Evolutionary conservation across 2,113 vertebrate species (phyloP).

Genomic region (Capreolus pygargus): DNA sequence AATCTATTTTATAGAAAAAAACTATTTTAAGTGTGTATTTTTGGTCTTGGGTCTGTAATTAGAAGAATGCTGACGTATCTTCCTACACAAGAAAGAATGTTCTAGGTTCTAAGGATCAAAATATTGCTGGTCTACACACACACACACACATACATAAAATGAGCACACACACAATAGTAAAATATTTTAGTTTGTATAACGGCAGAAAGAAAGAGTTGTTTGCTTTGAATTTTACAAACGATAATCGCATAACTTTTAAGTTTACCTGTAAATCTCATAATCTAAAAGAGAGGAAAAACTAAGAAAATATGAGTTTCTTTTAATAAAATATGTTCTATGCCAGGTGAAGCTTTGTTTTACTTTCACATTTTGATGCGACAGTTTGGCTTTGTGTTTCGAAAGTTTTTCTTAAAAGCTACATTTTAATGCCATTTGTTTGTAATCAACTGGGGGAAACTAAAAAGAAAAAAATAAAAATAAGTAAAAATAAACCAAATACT

Average conservation of each 20-base stretch:
- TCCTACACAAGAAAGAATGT: slow-evolving; percentile 5
- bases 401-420: neutral
- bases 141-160: neutral
- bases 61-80: neutral
- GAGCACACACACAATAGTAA: neutral
- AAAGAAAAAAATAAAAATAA: neutral
- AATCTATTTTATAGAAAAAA: neutral
- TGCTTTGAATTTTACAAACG: neutral
- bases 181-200: slow-evolving; percentile 54
- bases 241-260: neutral
- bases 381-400: neutral
- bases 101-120: neutral
- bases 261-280: neutral
- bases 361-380: neutral
- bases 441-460: neutral
- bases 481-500: neutral
- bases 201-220: slow-evolving; percentile 50
- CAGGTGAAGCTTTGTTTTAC: neutral
- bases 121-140: neutral
- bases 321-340: neutral
- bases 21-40: neutral
- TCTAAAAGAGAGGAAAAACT: neutral
- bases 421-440: neutral
- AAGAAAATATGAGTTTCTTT: neutral
- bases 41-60: neutral